Evolutionary conservation across 2,888 invertebrate species (phyloP), one percentile per base, ranked within the genome.

Genomic region (Micoletzkya japonica): DNA sequence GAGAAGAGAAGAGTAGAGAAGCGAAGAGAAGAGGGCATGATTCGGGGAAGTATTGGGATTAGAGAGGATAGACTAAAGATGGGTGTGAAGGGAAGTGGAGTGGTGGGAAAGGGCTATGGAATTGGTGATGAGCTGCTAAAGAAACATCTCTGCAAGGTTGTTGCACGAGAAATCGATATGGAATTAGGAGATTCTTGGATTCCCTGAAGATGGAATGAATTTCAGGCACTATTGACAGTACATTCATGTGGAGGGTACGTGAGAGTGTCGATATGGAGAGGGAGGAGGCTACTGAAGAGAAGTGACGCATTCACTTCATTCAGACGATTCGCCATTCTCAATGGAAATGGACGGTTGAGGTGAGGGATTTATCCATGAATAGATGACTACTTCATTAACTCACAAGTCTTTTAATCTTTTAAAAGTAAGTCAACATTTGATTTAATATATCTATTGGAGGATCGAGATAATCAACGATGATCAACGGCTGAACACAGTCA

Each of bases 381-480:
- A 14, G 44, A 44, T 10, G 20, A 44, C 10, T 44, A 44, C n/a
- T n/a, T n/a, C n/a, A n/a, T n/a, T n/a, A n/a, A n/a, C n/a, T n/a
- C n/a, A 10, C 30, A 28, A 56, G 28, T 10, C 39, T 39, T 17
- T 10, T 10, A 39, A 39, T 39, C 7, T 39, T 10, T 7, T 7
- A 39, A 39, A 39, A 39, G 17, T 10, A 39, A 39, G 10, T 39
- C 7, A 17, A 39, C 7, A 39, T 7, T 39, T 10, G 7, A 39
- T 10, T 39, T 39, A 39, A 39, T 39, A 10, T 39, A 39, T 39
- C 10, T 24, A 7, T 20, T 58, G 14, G 44, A 61, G 49, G 26
- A 49, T 80, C 54, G 75, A 81, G 61, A 70, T 82, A 10, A 72
- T 78, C 57, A 82, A 82, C 70, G 81, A 80, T 58, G 80, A 81